Evolutionary conservation across 2,113 vertebrate species (phyloP), one percentile per base, ranked within the genome.

Genomic region (Neoarius graeffei): DNA sequence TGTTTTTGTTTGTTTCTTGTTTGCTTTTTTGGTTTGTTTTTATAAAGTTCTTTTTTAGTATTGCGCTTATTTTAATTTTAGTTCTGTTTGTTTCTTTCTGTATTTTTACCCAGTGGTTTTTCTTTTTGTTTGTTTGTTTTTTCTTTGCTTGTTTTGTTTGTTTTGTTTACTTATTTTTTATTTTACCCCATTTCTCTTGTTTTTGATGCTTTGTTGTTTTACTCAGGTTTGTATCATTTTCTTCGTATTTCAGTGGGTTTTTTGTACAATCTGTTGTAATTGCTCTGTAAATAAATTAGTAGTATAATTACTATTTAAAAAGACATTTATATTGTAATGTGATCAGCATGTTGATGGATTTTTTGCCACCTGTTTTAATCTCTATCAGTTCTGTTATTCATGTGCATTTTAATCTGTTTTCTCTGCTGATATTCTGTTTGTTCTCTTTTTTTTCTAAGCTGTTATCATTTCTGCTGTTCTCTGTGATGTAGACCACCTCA

Each of bases 401-500:
- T 9, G 11, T 4, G 7, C n/a, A 30, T 69, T 69, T 15, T 30
- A 15, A 69, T 69, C 27, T 14, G 25, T 27, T 67, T 67, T 73
- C 42, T 20, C 57, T 59, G 25, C 23, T 30, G 67, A 66, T 25
- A 19, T 83, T 27, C 5, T 15, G 1, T 0, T 52, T 48, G 4
- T 5, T 0, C 23, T 48, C 20, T 11, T n/a, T 81, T 81, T 35
- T 81, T 4, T 69, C 10, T 42, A 82, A 20, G 7, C 15, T 15
- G 25, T 20, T 20, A 48, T 76, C 19, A 50, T 25, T 11, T 3
- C 74, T 52, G 48, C 42, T 60, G 57, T 86, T 84, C 67, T 5
- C 52, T 89, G 23, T 81, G 35, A 56, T 86, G 11, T 80, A 99
- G 98, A 99, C 98, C 15, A 99, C 98, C 23, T 99, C 98, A 19